Evolutionary conservation across 2,888 invertebrate species (phyloP).

Genomic region (Apantesis nais): DNA sequence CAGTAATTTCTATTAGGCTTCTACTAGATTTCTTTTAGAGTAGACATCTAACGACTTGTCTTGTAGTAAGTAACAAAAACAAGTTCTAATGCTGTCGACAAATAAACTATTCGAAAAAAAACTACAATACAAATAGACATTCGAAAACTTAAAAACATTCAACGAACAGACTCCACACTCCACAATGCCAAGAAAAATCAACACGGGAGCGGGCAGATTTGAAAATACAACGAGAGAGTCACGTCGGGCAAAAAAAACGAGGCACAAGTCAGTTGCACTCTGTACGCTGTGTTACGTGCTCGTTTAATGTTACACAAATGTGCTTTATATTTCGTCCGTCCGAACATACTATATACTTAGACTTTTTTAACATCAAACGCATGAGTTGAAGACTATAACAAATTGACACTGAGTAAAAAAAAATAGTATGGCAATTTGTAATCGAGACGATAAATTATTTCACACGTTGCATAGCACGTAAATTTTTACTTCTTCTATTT

Average conservation of each 20-base stretch:
- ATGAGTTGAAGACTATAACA: neutral
- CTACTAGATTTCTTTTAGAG: too few relatives aligned
- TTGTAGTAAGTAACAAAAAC: neutral
- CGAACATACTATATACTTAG: neutral
- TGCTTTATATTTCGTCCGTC: neutral
- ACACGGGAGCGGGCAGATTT: conserved; percentile 38
- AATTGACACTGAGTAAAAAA: neutral
- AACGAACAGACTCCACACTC: neutral
- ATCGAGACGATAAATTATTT: too few relatives aligned
- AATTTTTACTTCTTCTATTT: too few relatives aligned
- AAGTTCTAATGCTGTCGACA: neutral
- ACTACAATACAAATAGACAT: neutral
- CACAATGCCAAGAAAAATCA: conserved; percentile 38
- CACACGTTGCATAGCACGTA: too few relatives aligned
- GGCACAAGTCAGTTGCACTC: conserved; percentile 14
- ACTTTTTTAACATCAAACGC: neutral
- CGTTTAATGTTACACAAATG: conserved; percentile 21
- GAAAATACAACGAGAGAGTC: conserved; percentile 36
- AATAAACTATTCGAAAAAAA: neutral
- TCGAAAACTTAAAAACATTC: neutral
- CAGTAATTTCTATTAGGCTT: neutral
- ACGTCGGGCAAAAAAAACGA: conserved; percentile 10
- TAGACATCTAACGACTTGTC: neutral
- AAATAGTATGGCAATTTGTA: neutral
- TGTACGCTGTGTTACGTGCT: conserved; percentile 27